phyloP scores from a whole-genome alignment of 2,797 vertebrate genomes.

The Phalanger gymnotis region DNA sequence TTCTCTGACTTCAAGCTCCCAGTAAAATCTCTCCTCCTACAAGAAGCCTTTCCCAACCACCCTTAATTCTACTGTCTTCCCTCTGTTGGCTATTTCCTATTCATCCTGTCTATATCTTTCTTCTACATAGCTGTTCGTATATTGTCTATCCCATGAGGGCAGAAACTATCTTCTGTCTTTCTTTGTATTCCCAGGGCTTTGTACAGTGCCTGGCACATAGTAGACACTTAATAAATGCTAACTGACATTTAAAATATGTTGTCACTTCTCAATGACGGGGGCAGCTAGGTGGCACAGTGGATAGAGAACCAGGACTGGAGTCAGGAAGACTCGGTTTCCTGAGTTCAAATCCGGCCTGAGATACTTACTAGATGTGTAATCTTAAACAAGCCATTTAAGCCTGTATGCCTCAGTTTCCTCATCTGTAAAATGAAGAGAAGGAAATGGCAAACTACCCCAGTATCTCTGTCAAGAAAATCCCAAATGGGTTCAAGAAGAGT shows the following conservation, averaged over 20 bases:
- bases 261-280: not conserved
- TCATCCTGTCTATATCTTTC: not conserved
- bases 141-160: not conserved
- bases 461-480: not conserved
- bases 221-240: not conserved
- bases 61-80: not conserved
- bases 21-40: not conserved
- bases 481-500: not conserved
- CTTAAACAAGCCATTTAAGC: not conserved
- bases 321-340: not conserved
- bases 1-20: not conserved
- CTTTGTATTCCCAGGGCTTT: not conserved
- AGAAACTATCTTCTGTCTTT: not conserved
- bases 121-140: not conserved
- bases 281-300: not conserved
- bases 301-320: not conserved
- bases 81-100: not conserved
- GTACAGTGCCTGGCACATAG: not conserved
- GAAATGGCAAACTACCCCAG: not conserved
- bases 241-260: not conserved
- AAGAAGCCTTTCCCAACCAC: not conserved
- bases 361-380: not conserved
- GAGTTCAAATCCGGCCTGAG: not conserved
- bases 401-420: not conserved
- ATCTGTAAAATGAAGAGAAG: not conserved